phyloP scores from a whole-genome alignment of 1,140 invertebrate species.

The Saccostrea cuccullata region DNA sequence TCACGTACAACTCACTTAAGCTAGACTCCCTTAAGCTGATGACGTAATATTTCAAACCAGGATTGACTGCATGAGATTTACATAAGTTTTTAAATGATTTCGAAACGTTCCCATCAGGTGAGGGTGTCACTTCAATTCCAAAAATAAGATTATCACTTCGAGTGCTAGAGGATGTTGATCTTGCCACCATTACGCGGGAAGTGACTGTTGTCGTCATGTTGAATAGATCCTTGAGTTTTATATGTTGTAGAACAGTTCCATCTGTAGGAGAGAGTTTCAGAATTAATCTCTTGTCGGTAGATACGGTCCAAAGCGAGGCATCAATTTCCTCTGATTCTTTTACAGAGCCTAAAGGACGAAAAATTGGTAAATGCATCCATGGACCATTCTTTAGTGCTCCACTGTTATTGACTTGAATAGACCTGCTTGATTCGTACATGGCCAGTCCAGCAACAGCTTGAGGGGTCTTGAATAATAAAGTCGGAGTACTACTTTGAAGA shows the following conservation, averaged over 20 bases:
- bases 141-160: background rate
- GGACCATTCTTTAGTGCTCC: background rate
- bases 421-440: background rate
- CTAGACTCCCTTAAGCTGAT: background rate
- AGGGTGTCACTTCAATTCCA: constrained; percentile 6
- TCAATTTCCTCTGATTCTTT: background rate
- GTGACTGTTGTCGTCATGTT: background rate
- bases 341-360: background rate
- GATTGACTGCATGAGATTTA: background rate
- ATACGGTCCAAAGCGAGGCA: background rate
- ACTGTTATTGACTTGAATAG: background rate
- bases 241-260: background rate
- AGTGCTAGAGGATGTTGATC: background rate
- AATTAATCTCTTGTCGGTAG: background rate
- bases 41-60: background rate
- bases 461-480: background rate
- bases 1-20: background rate
- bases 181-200: background rate
- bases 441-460: background rate
- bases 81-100: background rate
- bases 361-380: background rate
- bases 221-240: background rate
- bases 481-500: background rate
- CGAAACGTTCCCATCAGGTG: background rate
- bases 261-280: background rate